Base-by-base conservation (phyloP, 2,888 invertebrate species). In the Dicranocentrus wangi region DNA sequence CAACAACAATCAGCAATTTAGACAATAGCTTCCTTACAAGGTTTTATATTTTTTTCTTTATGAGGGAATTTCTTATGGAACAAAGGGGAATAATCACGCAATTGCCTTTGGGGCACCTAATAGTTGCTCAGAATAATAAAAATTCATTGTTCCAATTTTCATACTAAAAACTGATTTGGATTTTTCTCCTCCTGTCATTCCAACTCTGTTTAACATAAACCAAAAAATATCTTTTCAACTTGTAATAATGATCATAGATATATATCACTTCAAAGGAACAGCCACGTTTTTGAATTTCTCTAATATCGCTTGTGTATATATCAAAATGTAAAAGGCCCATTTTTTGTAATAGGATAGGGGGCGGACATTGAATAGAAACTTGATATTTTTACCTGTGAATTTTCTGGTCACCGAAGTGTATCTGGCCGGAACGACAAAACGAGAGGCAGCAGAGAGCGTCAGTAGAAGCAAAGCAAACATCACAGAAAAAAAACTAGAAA, bases 321-420 rank as follows among this genome's bases (percentile, higher is more conserved):
- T 15, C 19, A 55, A 55, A 25, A 19, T 47, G 47, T 47, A 23
- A 58, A 66, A 76, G 47, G 47, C 47, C 15, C 42, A 17, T 61
- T 76, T 76, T 76, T 66, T 65, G 75, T 55, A 76, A 76, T 76
- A 43, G 75, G 75, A 76, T 76, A 76, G 75, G 75, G 75, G 75
- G 75, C 75, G 75, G 75, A 76, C 75, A 76, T 68, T 76, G 75
- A 76, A 76, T 58, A 65, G 75, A 76, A 76, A 76, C 68, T 76
- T 76, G 75, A 76, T 76, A 66, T 76, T 76, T 76, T 76, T 76
- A 76, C 75, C 75, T 76, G 75, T 76, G 65, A 66, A 75, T 68
- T 68, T 68, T 73, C 68, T 76, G 75, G 75, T 76, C 75, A 76
- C 75, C 75, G 75, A 76, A 76, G 75, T 76, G 75, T 76, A 76